Evolutionary conservation across 2,888 invertebrate genomes (phyloP), one percentile per base, ranked within the genome.

Genomic region (Cosmopolites sordidus): DNA sequence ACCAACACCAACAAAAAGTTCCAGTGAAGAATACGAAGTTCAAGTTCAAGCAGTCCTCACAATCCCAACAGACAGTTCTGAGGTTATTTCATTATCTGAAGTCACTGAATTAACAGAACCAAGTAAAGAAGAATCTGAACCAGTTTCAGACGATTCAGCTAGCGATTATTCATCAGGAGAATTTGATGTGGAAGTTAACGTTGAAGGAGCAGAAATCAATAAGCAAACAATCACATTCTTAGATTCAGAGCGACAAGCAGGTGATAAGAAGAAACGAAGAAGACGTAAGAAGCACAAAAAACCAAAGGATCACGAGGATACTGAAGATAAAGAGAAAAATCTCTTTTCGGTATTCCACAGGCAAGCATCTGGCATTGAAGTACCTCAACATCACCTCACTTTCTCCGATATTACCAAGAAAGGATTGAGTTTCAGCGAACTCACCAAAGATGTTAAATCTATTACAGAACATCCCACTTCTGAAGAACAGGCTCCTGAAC

Each of bases 11-110:
- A 56, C 63, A 11, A 56, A 60, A 38, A 66, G 64, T 56, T 51
- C 60, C 4, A 67, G 68, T 2, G 68, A 68, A 51, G 64, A 67
- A 33, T 82, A 79, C 60, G 83, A 83, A 75, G 76, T 83, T n/a
- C 79, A 81, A 59, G 75, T 83, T 18, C 72, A 80, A 62, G 79
- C 83, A 33, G 77, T 79, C 54, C 77, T 83, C 15, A 76, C 80
- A 0, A 78, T 83, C 54, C 79, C 80, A 15, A 59, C 65, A 17
- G 68, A 68, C 44, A 61, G 30, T 47, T 51, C 46, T 16, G 55
- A 58, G 16, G n/a, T 52, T 9, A 51, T 54, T 43, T 43, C 51
- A 3, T 38, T 48, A 42, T 53, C 58, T n/a, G 48, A 50, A 44
- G 30, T 27, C 4, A 6, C 40, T 9, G 48, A 52, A 41, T 17